Evolutionary conservation across 2,113 vertebrate species (phyloP).

Genomic region (Cavia aperea): DNA sequence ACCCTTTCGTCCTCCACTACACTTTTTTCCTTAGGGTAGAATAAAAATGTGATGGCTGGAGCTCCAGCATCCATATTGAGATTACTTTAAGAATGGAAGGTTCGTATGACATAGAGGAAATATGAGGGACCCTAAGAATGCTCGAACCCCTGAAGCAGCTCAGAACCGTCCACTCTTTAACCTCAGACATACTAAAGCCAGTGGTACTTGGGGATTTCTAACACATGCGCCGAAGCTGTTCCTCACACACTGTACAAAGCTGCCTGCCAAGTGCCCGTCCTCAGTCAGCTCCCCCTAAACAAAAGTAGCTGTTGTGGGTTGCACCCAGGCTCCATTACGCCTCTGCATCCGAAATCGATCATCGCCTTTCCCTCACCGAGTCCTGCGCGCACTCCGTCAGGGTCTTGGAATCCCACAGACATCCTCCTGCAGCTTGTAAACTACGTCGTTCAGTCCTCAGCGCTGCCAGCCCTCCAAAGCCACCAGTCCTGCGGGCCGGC

Average conservation of each 20-base stretch:
- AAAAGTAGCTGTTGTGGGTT: background rate
- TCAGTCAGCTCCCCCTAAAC: background rate
- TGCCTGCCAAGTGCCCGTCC: background rate
- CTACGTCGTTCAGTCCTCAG: background rate
- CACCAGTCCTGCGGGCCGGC: background rate
- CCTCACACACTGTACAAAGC: background rate
- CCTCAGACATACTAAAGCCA: background rate
- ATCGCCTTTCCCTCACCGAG: too few species aligned
- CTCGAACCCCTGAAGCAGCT: background rate
- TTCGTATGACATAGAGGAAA: background rate
- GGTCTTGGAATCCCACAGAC: background rate
- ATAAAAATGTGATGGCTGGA: background rate
- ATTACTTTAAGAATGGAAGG: background rate
- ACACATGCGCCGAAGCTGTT: background rate
- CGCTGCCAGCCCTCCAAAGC: background rate
- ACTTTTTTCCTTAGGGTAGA: background rate
- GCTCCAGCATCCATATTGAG: background rate
- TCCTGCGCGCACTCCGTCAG: background rate
- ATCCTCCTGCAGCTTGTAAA: background rate
- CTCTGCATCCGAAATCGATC: background rate
- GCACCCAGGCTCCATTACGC: background rate
- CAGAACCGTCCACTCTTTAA: background rate
- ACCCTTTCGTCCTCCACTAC: background rate
- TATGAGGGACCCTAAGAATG: background rate
- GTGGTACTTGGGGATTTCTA: background rate